These are phyloP conservation scores for Drosophila rufa DNA, from an alignment of 1,140 invertebrate species.

Conservation along the genomic window DNA sequence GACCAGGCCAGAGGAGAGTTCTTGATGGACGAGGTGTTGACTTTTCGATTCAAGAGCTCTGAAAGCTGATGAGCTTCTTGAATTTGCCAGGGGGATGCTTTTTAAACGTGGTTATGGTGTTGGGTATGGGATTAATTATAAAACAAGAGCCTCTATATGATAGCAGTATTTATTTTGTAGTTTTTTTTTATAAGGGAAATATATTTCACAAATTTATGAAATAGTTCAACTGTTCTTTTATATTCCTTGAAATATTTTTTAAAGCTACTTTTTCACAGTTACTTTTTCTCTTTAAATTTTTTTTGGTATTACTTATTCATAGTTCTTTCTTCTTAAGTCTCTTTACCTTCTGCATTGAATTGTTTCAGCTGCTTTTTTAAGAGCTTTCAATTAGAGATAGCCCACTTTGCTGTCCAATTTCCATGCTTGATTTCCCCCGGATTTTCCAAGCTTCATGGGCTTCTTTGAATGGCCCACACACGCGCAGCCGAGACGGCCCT, in stretches of 20 bases:
- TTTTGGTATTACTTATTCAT: no score
- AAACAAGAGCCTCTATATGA: no score
- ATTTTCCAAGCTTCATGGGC: slow-evolving; percentile 22
- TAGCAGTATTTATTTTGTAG: not conserved
- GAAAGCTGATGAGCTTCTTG: slow-evolving; percentile 23
- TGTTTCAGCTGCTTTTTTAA: slow-evolving; percentile 29
- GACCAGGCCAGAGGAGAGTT: slow-evolving; percentile 1
- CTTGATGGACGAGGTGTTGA: slow-evolving; percentile 43
- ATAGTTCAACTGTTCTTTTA: no score
- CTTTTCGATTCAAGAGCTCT: slow-evolving; percentile 12
- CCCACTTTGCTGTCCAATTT: slow-evolving; percentile 20
- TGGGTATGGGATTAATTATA: no score
- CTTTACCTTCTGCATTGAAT: slow-evolving; percentile 3
- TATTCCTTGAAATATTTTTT: not conserved
- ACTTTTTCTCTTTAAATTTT: not conserved
- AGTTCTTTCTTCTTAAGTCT: no score
- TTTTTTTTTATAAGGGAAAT: not conserved
- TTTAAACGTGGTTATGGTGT: not conserved
- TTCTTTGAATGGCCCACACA: slow-evolving; percentile 41
- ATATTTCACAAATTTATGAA: not conserved
- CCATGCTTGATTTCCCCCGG: slow-evolving; percentile 22
- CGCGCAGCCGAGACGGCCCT: slow-evolving; percentile 13
- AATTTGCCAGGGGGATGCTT: slow-evolving; percentile 2
- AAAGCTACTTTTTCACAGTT: no score
- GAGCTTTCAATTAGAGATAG: slow-evolving; percentile 28